Conservation (phyloP, 2,888 invertebrate species). For the Polia nebulosa region DNA sequence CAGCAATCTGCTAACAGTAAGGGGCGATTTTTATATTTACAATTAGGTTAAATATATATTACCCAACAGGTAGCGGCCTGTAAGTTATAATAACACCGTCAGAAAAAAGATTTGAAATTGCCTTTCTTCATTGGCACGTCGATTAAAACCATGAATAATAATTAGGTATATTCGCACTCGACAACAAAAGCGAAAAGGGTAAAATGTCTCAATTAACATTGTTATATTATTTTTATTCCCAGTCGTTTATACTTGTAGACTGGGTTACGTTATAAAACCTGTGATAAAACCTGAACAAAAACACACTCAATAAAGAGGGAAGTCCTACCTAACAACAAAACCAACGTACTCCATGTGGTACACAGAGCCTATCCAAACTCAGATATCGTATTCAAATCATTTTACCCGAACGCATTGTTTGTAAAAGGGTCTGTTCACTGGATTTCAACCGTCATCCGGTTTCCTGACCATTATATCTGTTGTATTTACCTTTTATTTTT, state of each 20-base stretch:
- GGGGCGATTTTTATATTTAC: too few species aligned
- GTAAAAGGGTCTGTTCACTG: slow-evolving; percentile 45
- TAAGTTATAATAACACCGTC: background rate
- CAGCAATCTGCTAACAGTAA: too few species aligned
- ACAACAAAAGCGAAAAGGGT: background rate
- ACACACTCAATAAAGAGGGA: too few species aligned
- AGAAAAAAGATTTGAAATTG: background rate
- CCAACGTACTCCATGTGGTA: background rate
- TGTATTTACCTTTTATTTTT: slow-evolving; percentile 46
- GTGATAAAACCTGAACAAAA: too few species aligned
- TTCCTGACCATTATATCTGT: slow-evolving; percentile 49
- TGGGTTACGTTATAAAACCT: background rate
- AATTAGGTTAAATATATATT: too few species aligned
- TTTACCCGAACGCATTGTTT: slow-evolving; percentile 48
- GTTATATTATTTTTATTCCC: too few species aligned
- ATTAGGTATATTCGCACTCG: background rate
- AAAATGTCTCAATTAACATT: too few species aligned
- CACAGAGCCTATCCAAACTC: slow-evolving; percentile 13
- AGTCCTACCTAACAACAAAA: background rate
- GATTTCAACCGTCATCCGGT: slow-evolving; percentile 41
- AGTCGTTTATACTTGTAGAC: too few species aligned
- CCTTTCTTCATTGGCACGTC: background rate
- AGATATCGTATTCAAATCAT: slow-evolving; percentile 38
- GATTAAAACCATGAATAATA: background rate
- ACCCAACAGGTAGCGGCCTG: too few species aligned